phyloP scores from a whole-genome alignment of 1,140 invertebrate genomes.

The Oncopodura yosiiana region DNA sequence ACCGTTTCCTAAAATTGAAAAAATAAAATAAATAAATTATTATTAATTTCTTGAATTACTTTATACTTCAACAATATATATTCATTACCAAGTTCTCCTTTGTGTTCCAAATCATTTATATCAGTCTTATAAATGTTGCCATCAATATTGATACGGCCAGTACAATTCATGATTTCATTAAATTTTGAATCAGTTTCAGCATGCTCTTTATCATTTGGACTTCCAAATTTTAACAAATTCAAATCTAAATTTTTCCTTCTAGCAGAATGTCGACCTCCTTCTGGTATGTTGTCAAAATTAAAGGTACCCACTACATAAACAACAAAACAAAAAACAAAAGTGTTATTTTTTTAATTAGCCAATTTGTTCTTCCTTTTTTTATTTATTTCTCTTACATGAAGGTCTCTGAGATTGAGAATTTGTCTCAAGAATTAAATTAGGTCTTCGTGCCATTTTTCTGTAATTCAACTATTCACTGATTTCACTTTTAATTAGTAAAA shows the following conservation, averaged over 20 bases:
- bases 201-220: slow-evolving; percentile 1
- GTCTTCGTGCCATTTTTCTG: no score
- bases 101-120: slow-evolving; percentile 72
- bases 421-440: no score
- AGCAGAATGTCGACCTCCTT: not conserved
- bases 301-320: not conserved
- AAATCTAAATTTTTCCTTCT: slow-evolving; percentile 16
- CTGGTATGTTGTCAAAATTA: not conserved
- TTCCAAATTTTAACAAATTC: slow-evolving; percentile 13
- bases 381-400: no score
- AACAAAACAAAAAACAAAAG: not conserved
- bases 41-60: no score
- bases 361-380: no score
- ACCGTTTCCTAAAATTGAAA: no score
- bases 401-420: no score
- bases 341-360: no score
- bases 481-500: no score
- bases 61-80: no score
- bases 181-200: slow-evolving; percentile 39
- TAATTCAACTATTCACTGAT: no score
- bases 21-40: no score
- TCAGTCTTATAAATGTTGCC: slow-evolving; percentile 67
- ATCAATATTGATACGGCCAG: slow-evolving; percentile 72
- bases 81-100: slow-evolving; percentile 84
- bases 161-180: slow-evolving; percentile 68